Evolutionary conservation across 1,140 invertebrate genomes (phyloP), one percentile per base, ranked within the genome.

Genomic region (Euura lappo): DNA sequence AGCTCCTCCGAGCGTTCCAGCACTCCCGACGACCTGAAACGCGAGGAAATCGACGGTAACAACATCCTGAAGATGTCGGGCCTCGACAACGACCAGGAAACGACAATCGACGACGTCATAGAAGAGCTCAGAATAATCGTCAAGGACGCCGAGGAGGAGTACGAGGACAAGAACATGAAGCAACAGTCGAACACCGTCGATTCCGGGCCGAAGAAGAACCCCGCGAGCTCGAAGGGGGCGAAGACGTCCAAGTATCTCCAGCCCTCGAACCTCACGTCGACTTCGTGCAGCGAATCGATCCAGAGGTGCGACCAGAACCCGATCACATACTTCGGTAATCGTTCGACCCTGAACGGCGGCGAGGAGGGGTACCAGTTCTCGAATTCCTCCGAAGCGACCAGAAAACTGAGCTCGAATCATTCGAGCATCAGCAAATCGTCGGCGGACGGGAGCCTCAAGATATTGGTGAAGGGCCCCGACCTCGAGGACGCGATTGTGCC

Each of bases 61-160:
- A 75, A 47, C 71, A 68, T 60, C n/a, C 75, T 72, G 44, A 79
- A 77, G 83, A 86, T 75, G 77, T 85, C 43, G 68, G 45, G 68
- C 60, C 71, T 74, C 44, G 91, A 92, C 70, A 92, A 94, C 68
- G 93, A 94, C 77, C 93, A 93, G 68, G 94, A 95, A 86, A 94
- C 93, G 0, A 95, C 94, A 11, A 95, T 96, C 69, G 95, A 96
- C 76, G 94, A 96, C 86, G 94, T 96, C 0, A 96, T 96, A 79
- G 93, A 95, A 83, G 94, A 95, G 81, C 83, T 96, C 45, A 90
- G 93, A 76, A 95, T 95, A 77, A 95, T 96, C 69, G 93, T 96
- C 1, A 95, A 94, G 80, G 93, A 96, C 73, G 94, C 94, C 0
- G 94, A 95, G 1, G 93, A 95, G 79, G 90, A 93, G 77, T 91